These are phyloP conservation scores for Argyrosomus japonicus DNA, from an alignment of 2,113 vertebrate genomes.

Conservation along the genomic window DNA sequence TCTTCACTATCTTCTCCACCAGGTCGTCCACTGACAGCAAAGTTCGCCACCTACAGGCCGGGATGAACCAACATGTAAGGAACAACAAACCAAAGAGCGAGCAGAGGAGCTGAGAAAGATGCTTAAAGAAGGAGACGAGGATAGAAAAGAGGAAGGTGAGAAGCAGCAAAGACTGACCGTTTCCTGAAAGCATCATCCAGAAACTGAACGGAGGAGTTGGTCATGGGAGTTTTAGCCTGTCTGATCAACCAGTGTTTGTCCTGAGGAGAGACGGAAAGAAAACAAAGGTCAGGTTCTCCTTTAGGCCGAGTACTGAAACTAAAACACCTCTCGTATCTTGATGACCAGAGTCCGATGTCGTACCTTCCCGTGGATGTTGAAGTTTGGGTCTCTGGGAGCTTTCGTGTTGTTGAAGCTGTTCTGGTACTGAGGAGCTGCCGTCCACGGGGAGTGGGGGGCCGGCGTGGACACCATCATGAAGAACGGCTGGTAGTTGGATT, in stretches of 20 bases:
- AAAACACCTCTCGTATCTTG: too few species aligned
- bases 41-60: slow-evolving; percentile 90
- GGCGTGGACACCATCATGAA: slow-evolving; percentile 99
- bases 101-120: not conserved
- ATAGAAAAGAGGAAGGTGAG: not conserved
- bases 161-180: slow-evolving; percentile 80
- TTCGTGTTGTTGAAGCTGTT: slow-evolving; percentile 87
- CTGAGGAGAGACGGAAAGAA: slow-evolving; percentile 72
- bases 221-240: slow-evolving; percentile 98
- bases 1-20: slow-evolving; percentile 92
- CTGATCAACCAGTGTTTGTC: slow-evolving; percentile 99
- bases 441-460: slow-evolving; percentile 97
- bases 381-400: slow-evolving; percentile 94
- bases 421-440: slow-evolving; percentile 94
- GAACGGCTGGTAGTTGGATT: slow-evolving; percentile 92
- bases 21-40: slow-evolving; percentile 97
- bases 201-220: slow-evolving; percentile 93
- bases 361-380: slow-evolving; percentile 91
- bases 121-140: too few species aligned
- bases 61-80: not conserved
- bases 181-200: slow-evolving; percentile 94
- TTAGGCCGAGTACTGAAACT: too few species aligned
- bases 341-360: not conserved
- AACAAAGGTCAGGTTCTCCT: too few species aligned
- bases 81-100: not conserved